phyloP scores from a whole-genome alignment of 2,797 vertebrate genomes.

The Rhinella marina region DNA sequence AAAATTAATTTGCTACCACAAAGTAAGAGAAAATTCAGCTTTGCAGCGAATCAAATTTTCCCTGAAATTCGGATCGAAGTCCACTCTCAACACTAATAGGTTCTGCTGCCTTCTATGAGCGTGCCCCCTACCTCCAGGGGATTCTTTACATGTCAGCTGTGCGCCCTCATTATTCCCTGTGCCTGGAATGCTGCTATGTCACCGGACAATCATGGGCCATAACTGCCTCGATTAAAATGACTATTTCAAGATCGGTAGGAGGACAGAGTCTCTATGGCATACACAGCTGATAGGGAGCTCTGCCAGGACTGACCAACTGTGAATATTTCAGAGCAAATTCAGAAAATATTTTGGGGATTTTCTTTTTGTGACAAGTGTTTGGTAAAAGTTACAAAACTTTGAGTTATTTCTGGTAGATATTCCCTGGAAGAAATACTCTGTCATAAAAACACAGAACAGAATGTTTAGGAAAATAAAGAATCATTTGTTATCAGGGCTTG shows the following conservation, averaged over 20 bases:
- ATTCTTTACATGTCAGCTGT: constrained; percentile 1
- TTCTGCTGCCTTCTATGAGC: background rate
- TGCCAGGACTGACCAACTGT: constrained; percentile 38
- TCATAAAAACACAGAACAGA: too few relatives aligned
- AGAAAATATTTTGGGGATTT: background rate
- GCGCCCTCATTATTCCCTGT: background rate
- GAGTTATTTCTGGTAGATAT: too few relatives aligned
- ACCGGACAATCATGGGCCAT: constrained; percentile 21
- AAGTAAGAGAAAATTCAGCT: too few relatives aligned
- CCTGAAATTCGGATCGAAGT: too few relatives aligned
- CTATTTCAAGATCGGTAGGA: constrained; percentile 27
- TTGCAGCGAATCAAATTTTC: too few relatives aligned
- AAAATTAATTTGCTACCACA: too few relatives aligned
- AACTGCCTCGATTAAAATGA: background rate
- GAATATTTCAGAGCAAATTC: constrained; percentile 19
- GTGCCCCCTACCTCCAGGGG: background rate
- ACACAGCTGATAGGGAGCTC: constrained; percentile 31
- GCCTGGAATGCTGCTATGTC: constrained; percentile 9
- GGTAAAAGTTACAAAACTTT: background rate
- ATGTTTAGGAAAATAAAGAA: too few relatives aligned
- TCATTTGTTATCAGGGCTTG: too few relatives aligned
- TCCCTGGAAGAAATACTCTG: too few relatives aligned
- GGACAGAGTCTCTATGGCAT: background rate
- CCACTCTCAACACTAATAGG: too few relatives aligned
- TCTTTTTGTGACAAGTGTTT: constrained; percentile 3